Evolutionary conservation across 1,140 invertebrate species (phyloP), one percentile per base, ranked within the genome.

Genomic region (Augochlora pura): DNA sequence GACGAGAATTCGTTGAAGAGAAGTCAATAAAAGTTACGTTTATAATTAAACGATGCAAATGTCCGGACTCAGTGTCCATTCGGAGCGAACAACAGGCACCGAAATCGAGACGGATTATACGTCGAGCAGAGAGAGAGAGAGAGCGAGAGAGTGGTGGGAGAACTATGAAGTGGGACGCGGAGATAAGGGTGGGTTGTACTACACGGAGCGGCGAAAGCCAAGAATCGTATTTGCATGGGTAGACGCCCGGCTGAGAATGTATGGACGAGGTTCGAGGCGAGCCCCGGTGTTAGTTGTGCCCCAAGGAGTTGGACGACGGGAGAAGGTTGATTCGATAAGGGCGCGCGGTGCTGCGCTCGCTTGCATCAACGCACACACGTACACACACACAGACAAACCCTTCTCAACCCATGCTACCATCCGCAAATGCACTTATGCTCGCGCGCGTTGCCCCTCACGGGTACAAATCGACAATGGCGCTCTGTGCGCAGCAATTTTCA

Each of bases 211-310:
- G 52, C 7, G 21, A 21, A 25, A 52, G 18, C 25, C 75, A 59
- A 65, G 73, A 73, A 84, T 68, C 67, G 65, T 79, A 86, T 88
- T 88, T 88, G 85, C 85, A 85, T 88, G 80, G 81, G 84, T 88
- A n/a, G n/a, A n/a, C n/a, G n/a, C n/a, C n/a, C 88, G 82, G 85
- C 71, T 82, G 69, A 81, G 69, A 77, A 78, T 81, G 81, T 32
- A 57, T 42, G 49, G 23, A 72, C 68, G 64, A n/a, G n/a, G 81
- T 86, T 65, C 57, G 64, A n/a, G 77, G 81, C 68, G 75, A 84
- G 87, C 62, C 75, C 62, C 75, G 42, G 42, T 79, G 72, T 64
- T 74, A 77, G 66, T 77, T 62, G 70, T 69, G 79, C 68, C 52
- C 46, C 69, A 76, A 77, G 77, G 78, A 83, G 65, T 80, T 82